Base-by-base conservation (phyloP, 2,797 vertebrate genomes). In the Catostomus latipinnis region DNA sequence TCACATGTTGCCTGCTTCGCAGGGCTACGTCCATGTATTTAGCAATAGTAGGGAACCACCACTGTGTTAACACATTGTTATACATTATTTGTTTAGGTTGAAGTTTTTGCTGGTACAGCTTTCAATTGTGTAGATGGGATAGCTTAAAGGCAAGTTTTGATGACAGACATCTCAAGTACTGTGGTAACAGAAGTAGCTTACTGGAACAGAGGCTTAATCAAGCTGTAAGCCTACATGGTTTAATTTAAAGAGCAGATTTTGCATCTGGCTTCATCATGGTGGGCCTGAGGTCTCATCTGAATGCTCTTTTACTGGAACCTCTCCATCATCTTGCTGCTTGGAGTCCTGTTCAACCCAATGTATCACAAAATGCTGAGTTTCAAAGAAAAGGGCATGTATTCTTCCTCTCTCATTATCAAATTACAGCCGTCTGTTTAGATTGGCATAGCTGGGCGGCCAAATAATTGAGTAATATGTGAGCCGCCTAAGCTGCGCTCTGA, bases 381-480 rank as follows among this genome's bases (percentile, higher is more conserved):
- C 6, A 9, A 82, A 88, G 87, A 89, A 91, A 88, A 89, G 76
- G 87, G 84, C 80, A 81, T 76, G 84, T 81, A 82, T 89, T 88
- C 87, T 88, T 76, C 67, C 14, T 70, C 86, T 85, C 84, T 87
- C 82, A 87, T 92, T 91, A 91, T 93, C 90, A 84, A 88, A 88
- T 93, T 93, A 90, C 91, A 89, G 77, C 84, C 80, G 16, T 71
- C 79, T 93, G 88, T 93, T 94, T 93, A 91, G 83, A 86, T 91
- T 93, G 91, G 92, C 90, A 88, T 71, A 16, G 58, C 61, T 9
- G 11, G 10, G 58, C 18, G 81, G 73, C 81, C 16, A 75, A 82
- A 78, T 81, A 52, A 80, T 77, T 82, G 70, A 34, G 72, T 70
- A 87, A 87, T 87, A 86, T 81, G 80, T 81, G 87, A 84, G 78